phyloP scores from a whole-genome alignment of 1,140 invertebrate genomes.

The Dendroctonus ponderosae region DNA sequence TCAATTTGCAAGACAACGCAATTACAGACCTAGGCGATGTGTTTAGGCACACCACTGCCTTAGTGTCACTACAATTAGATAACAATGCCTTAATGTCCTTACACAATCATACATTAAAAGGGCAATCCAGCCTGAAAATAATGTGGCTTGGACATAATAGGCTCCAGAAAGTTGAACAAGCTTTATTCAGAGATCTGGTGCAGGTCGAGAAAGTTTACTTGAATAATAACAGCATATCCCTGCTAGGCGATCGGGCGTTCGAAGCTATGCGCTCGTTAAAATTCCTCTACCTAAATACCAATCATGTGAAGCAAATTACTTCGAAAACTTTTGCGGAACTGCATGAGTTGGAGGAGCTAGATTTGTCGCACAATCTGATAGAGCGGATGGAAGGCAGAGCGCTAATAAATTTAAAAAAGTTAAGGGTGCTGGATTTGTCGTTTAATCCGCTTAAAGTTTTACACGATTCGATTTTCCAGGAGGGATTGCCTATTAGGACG shows the following conservation, averaged over 20 bases:
- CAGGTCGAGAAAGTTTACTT: slow-evolving; percentile 76
- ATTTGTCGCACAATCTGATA: slow-evolving; percentile 61
- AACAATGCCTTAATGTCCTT: slow-evolving; percentile 77
- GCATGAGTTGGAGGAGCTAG: slow-evolving; percentile 65
- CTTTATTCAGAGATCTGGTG: slow-evolving; percentile 71
- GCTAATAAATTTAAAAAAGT: slow-evolving; percentile 60
- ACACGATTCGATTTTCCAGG: slow-evolving; percentile 62
- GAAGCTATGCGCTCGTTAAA: slow-evolving; percentile 70
- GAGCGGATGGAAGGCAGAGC: slow-evolving; percentile 59
- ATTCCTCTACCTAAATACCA: slow-evolving; percentile 76
- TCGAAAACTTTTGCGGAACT: slow-evolving; percentile 69
- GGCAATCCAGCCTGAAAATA: slow-evolving; percentile 79
- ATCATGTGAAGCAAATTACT: slow-evolving; percentile 65
- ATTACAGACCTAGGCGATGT: slow-evolving; percentile 76
- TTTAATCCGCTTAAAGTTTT: slow-evolving; percentile 60
- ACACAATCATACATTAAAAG: slow-evolving; percentile 74
- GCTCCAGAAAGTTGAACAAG: slow-evolving; percentile 66
- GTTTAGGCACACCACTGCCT: slow-evolving; percentile 71
- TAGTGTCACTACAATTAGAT: slow-evolving; percentile 83
- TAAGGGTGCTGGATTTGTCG: slow-evolving; percentile 63
- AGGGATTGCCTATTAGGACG: slow-evolving; percentile 57
- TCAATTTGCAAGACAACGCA: slow-evolving; percentile 83
- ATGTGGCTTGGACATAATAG: slow-evolving; percentile 85
- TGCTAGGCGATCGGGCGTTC: slow-evolving; percentile 79
- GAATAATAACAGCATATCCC: slow-evolving; percentile 77